Evolutionary conservation across 2,113 vertebrate species (phyloP).

Genomic region (Cervus canadensis): DNA sequence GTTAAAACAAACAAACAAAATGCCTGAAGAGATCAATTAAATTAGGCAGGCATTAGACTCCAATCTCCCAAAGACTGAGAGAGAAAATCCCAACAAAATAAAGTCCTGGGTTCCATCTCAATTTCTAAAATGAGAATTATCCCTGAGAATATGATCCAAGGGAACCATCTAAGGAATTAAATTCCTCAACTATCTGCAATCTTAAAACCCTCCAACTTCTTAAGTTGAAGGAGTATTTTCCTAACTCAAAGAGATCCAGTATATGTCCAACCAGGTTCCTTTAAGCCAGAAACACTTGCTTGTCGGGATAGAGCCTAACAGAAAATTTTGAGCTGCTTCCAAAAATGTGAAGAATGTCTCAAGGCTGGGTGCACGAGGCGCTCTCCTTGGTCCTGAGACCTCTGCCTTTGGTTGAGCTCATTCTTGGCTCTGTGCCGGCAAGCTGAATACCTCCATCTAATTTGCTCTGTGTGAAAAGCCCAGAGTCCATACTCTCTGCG

Average conservation of each 20-base stretch:
- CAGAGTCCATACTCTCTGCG: background rate
- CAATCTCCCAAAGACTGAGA: background rate
- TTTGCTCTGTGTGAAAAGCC: background rate
- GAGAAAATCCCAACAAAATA: background rate
- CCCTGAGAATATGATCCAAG: background rate
- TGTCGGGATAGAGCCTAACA: background rate
- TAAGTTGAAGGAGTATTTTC: background rate
- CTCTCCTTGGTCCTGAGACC: slow-evolving; percentile 64
- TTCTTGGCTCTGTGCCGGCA: background rate
- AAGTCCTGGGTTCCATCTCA: background rate
- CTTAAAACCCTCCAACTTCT: background rate
- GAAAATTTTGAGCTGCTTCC: background rate
- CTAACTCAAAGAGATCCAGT: background rate
- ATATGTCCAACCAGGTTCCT: background rate
- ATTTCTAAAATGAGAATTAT: slow-evolving; percentile 21
- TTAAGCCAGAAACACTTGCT: slow-evolving; percentile 17
- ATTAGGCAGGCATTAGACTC: background rate
- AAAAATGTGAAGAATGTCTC: background rate
- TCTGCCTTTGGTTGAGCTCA: background rate
- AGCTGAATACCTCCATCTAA: background rate
- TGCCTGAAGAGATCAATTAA: background rate
- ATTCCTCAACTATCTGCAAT: background rate
- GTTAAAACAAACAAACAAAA: background rate
- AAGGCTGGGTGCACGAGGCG: background rate
- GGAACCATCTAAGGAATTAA: background rate